phyloP scores from a whole-genome alignment of 2,888 invertebrate genomes.

The Cosmopolites sordidus region DNA sequence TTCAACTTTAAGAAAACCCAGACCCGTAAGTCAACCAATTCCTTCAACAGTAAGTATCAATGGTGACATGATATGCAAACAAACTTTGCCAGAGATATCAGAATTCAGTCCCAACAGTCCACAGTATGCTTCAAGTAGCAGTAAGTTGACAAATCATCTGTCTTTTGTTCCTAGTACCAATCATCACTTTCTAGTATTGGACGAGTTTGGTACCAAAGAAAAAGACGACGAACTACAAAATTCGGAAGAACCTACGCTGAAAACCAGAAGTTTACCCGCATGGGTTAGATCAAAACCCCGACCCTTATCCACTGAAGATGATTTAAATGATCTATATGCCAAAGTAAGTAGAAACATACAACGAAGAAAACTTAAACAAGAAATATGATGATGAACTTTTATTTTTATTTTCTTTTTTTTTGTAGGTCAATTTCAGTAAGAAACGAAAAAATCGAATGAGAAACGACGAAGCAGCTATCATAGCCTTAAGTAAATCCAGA shows the following conservation, averaged over 20 bases:
- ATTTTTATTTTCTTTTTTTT: constrained; percentile 30
- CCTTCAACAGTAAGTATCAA: constrained; percentile 40
- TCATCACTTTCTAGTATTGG: constrained; percentile 51
- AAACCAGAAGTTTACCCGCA: constrained; percentile 67
- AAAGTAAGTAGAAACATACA: constrained; percentile 56
- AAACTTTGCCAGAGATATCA: constrained; percentile 51
- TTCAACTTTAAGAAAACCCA: constrained; percentile 40
- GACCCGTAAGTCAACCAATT: constrained; percentile 50
- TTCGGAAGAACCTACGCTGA: constrained; percentile 49
- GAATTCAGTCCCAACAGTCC: constrained; percentile 51
- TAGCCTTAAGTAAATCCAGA: constrained; percentile 72
- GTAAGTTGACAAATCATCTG: constrained; percentile 47
- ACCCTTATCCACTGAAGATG: constrained; percentile 65
- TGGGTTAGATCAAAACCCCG: constrained; percentile 67
- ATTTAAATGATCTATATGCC: constrained; percentile 64
- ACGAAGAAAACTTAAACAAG: background rate
- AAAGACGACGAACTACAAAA: constrained; percentile 43
- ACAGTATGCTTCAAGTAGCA: constrained; percentile 64
- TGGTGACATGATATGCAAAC: constrained; percentile 42
- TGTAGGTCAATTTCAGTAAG: constrained; percentile 72
- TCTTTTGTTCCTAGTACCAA: constrained; percentile 49
- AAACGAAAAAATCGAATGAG: constrained; percentile 78
- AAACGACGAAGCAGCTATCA: constrained; percentile 75
- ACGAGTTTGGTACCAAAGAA: constrained; percentile 53
- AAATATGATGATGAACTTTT: constrained; percentile 1